Base-by-base conservation (phyloP, 2,113 vertebrate genomes). In the Trichomycterus rosablanca region DNA sequence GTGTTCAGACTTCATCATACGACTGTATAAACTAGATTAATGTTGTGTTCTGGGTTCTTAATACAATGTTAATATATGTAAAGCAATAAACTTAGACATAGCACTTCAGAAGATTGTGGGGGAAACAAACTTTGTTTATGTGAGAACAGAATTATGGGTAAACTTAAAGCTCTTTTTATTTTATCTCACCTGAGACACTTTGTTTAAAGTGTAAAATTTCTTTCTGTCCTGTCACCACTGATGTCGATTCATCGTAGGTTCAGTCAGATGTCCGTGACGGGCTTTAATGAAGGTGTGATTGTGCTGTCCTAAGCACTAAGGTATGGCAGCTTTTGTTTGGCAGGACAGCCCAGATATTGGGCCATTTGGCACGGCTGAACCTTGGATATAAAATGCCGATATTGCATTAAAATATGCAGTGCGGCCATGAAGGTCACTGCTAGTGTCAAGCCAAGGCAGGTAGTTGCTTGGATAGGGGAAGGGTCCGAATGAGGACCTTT, bases 271-370 rank as follows among this genome's bases (percentile, higher is more conserved):
- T 55, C 44, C n/a, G 67, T 70, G 70, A 65, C 68, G 12, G 49
- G 67, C 48, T 14, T 73, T 76, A 73, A 71, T 66, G 52, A 70
- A 76, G 71, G 74, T 63, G 61, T 74, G 80, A 87, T 89, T 86
- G 83, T 77, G 72, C 87, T 88, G 83, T 75, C 80, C 69, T 78
- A 79, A 48, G 34, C 74, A 66, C 64, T 82, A 78, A 77, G 82
- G 60, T 26, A 53, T 83, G 83, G 86, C 85, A 83, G 86, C 83
- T 74, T 85, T 83, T 89, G 87, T 87, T 83, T 87, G 74, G 72
- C 83, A 67, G 82, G 60, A 77, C 81, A 73, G 74, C 54, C 69
- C 74, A 70, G 75, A 80, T 79, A 77, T 80, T 84, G 82, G 75
- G 68, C 66, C 39, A 8, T 58, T 78, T 63, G 69, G 65, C 45